Conservation (phyloP, 2,113 vertebrate species). For the Apaloderma vittatum region DNA sequence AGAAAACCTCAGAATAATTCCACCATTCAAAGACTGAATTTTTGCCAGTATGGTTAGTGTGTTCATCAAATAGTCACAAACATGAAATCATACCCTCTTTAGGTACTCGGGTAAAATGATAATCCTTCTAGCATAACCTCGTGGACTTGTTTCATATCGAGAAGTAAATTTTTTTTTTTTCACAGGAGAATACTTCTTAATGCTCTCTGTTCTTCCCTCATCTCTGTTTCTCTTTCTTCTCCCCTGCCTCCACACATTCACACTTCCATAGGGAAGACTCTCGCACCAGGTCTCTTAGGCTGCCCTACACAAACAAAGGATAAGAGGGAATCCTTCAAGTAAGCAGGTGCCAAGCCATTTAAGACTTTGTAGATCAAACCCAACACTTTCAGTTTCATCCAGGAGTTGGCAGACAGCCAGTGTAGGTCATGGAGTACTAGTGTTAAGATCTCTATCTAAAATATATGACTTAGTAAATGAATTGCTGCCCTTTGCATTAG, state of each 20-base stretch:
- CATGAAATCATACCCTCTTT: neutral
- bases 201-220: neutral
- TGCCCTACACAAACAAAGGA: neutral
- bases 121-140: neutral
- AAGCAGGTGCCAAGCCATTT: neutral
- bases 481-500: neutral
- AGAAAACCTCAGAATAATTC: neutral
- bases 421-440: neutral
- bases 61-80: neutral
- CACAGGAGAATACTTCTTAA: neutral
- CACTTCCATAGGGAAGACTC: neutral
- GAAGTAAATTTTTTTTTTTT: neutral
- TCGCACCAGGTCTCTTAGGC: accelerated
- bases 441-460: slow-evolving; percentile 15
- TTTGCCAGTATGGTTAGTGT: neutral
- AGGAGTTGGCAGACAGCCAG: neutral
- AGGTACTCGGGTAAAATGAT: neutral
- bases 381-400: neutral
- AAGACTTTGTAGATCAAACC: neutral
- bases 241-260: neutral
- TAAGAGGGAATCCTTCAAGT: neutral
- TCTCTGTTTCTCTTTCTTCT: neutral
- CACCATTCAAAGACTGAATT: neutral
- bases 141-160: neutral
- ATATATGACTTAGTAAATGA: neutral